Conservation (phyloP, 2,888 invertebrate species). For the Antheraea yamamai region DNA sequence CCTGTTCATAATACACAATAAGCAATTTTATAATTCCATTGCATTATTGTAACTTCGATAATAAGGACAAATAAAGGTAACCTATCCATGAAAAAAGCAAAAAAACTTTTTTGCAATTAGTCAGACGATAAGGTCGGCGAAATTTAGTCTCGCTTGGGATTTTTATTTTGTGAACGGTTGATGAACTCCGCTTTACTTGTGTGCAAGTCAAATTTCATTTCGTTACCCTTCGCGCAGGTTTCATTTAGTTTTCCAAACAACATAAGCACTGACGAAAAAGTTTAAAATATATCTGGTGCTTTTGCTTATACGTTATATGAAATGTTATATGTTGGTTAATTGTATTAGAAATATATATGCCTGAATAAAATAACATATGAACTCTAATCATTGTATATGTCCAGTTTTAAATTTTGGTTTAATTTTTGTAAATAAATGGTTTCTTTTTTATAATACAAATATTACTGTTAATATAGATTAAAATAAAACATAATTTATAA, state of each 20-base stretch:
- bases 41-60: background rate
- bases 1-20: no score
- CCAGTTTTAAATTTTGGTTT: no score
- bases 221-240: constrained; percentile 29
- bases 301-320: background rate
- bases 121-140: background rate
- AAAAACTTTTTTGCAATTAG: background rate
- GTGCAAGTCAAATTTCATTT: constrained; percentile 46
- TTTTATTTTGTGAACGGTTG: constrained; percentile 46
- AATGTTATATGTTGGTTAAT: background rate
- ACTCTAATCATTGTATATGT: no score
- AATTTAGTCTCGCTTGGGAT: constrained; percentile 27
- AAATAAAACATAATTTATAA: no score
- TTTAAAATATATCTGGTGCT: constrained; percentile 27
- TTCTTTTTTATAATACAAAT: no score
- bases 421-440: no score
- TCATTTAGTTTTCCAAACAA: constrained; percentile 32
- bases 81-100: background rate
- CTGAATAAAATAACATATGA: background rate
- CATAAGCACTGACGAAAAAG: constrained; percentile 38
- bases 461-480: no score
- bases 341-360: background rate
- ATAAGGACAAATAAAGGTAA: background rate
- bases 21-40: no score
- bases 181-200: constrained; percentile 40